phyloP scores from a whole-genome alignment of 2,888 invertebrate species.

The Elegia similella region DNA sequence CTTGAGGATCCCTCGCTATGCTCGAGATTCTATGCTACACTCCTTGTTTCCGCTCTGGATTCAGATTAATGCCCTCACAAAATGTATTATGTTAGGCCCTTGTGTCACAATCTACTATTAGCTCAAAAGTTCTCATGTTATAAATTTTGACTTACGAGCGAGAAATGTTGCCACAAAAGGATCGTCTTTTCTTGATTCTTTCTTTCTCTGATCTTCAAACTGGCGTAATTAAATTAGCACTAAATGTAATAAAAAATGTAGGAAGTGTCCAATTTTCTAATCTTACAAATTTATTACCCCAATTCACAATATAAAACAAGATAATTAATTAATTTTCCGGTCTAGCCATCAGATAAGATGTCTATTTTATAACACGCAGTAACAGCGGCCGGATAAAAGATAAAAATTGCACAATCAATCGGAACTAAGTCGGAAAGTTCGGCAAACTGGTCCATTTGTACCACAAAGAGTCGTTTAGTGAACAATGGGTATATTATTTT shows the following conservation, averaged over 20 bases:
- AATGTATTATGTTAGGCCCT: no score
- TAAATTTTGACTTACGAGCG: no score
- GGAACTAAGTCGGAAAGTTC: slow-evolving; percentile 52
- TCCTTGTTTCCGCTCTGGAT: no score
- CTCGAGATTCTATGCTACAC: no score
- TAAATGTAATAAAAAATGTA: background rate
- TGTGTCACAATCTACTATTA: no score
- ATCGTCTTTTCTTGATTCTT: no score
- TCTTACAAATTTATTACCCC: background rate
- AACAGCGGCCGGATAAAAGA: slow-evolving; percentile 26
- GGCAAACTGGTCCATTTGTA: slow-evolving; percentile 42
- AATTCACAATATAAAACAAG: slow-evolving; percentile 9
- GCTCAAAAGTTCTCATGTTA: no score
- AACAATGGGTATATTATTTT: slow-evolving; percentile 75
- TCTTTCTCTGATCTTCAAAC: background rate
- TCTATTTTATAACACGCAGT: slow-evolving; percentile 31
- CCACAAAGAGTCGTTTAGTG: slow-evolving; percentile 64
- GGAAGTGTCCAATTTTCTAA: background rate
- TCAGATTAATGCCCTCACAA: no score
- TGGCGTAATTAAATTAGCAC: background rate
- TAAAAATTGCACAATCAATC: slow-evolving; percentile 39
- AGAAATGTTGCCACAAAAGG: no score
- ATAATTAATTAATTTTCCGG: slow-evolving; percentile 16
- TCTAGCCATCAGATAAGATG: slow-evolving; percentile 26
- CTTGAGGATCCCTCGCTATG: no score